Evolutionary conservation across 1,140 invertebrate species (phyloP).

Genomic region (Heliconius congener): DNA sequence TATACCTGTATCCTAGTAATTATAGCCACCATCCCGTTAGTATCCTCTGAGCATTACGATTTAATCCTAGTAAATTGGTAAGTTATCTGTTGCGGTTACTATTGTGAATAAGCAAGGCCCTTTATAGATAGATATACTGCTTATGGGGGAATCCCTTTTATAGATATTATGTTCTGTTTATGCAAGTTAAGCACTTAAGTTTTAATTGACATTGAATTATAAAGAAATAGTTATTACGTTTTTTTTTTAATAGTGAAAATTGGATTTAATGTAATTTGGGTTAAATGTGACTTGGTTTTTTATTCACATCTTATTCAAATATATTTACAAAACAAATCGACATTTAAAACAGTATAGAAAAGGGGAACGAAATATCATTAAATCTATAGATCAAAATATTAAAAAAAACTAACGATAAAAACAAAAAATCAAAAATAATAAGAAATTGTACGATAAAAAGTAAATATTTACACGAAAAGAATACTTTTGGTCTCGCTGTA

Average conservation of each 20-base stretch:
- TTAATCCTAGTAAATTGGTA: slow-evolving; percentile 59
- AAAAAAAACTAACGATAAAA: too few relatives aligned
- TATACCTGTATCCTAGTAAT: slow-evolving; percentile 49
- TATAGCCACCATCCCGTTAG: slow-evolving; percentile 41
- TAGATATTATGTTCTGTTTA: neutral
- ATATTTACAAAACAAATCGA: too few relatives aligned
- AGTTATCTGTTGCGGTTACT: slow-evolving; percentile 43
- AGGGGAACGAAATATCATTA: too few relatives aligned
- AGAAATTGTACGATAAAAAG: neutral
- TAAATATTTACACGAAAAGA: slow-evolving; percentile 6
- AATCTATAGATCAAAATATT: too few relatives aligned
- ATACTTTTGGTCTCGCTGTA: slow-evolving; percentile 1
- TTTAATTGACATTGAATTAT: neutral
- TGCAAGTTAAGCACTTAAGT: neutral
- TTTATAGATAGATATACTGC: too few relatives aligned
- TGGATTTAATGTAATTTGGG: too few relatives aligned
- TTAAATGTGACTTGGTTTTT: too few relatives aligned
- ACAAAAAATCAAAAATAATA: too few relatives aligned
- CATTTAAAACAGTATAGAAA: too few relatives aligned
- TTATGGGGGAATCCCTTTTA: neutral
- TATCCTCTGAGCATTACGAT: slow-evolving; percentile 53
- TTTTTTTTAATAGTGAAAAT: too few relatives aligned
- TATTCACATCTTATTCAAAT: too few relatives aligned
- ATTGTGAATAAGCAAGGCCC: slow-evolving; percentile 38
- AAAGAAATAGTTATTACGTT: neutral